Conservation (phyloP, 2,888 invertebrate species). For the Formica aserva region DNA sequence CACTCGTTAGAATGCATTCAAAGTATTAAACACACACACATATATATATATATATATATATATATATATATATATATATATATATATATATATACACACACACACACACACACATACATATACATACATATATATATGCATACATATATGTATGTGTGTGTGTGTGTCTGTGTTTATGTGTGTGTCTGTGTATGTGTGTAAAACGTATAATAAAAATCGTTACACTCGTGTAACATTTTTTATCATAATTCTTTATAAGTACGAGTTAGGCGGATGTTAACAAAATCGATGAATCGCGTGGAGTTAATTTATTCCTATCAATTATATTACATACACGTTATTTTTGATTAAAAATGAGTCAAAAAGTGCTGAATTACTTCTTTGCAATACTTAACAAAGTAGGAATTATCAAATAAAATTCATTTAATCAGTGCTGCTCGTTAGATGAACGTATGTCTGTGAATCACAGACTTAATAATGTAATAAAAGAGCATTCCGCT, state of each 20-base stretch:
- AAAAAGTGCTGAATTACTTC: neutral
- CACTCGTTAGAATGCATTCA: slow-evolving; percentile 18
- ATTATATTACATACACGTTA: neutral
- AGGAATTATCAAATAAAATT: neutral
- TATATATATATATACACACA: neutral
- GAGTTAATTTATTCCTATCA: neutral
- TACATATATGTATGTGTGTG: too few species aligned
- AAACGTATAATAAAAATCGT: slow-evolving; percentile 9
- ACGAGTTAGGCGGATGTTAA: slow-evolving; percentile 64
- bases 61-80: neutral
- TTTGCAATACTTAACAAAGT: neutral
- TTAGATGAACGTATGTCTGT: too few species aligned
- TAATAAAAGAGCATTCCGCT: too few species aligned
- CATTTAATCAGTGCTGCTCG: too few species aligned
- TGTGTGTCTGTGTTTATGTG: neutral
- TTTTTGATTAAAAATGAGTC: neutral
- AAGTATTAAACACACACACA: slow-evolving; percentile 16
- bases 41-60: neutral
- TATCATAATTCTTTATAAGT: slow-evolving; percentile 71
- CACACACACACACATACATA: neutral
- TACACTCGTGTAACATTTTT: slow-evolving; percentile 65
- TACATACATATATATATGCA: neutral
- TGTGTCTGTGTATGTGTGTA: neutral
- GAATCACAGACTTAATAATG: too few species aligned
- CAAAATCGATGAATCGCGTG: slow-evolving; percentile 37